Percentiles rank a stretch among this genome's conserved stretches.
Evolutionary conservation across 2,113 vertebrate genomes (phyloP).

Genomic region (Speoplatyrhinus poulsoni): DNA sequence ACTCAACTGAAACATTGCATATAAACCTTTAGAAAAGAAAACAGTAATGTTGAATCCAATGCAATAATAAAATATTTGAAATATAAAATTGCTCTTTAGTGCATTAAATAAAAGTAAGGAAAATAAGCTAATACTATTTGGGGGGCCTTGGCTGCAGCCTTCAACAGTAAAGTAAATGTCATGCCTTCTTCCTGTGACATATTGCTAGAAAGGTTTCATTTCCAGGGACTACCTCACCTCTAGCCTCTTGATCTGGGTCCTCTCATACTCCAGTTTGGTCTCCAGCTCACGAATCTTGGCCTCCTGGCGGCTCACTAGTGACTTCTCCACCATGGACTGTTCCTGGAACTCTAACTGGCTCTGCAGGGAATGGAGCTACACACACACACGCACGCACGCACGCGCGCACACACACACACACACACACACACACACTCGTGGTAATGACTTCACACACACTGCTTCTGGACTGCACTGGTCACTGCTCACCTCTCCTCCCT

Average conservation of each 20-base stretch:
- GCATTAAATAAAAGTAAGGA: too few relatives aligned
- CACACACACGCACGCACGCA: slow-evolving; percentile 9
- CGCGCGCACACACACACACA: slow-evolving; percentile 1
- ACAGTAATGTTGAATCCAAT: too few relatives aligned
- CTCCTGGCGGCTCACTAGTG: slow-evolving; percentile 94
- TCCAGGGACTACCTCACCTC: slow-evolving; percentile 79
- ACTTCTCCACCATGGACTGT: slow-evolving; percentile 98
- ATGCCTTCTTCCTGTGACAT: slow-evolving; percentile 8
- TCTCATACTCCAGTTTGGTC: slow-evolving; percentile 94
- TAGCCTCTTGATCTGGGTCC: slow-evolving; percentile 92
- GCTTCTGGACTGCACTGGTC: not conserved
- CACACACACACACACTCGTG: slow-evolving; percentile 17
- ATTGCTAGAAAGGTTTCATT: not conserved
- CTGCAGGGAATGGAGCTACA: slow-evolving; percentile 91
- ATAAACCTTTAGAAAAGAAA: too few relatives aligned
- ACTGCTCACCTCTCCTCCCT: slow-evolving; percentile 14
- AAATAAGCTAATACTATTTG: too few relatives aligned
- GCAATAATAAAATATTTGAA: too few relatives aligned
- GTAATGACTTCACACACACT: not conserved
- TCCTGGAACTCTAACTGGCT: slow-evolving; percentile 95
- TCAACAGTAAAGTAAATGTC: slow-evolving; percentile 1
- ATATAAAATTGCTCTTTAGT: too few relatives aligned
- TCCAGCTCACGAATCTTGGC: slow-evolving; percentile 97
- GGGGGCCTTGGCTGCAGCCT: too few relatives aligned
- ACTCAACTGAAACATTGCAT: too few relatives aligned